Evolutionary conservation across 2,888 invertebrate genomes (phyloP).

Genomic region (Ephialtes manifestator): DNA sequence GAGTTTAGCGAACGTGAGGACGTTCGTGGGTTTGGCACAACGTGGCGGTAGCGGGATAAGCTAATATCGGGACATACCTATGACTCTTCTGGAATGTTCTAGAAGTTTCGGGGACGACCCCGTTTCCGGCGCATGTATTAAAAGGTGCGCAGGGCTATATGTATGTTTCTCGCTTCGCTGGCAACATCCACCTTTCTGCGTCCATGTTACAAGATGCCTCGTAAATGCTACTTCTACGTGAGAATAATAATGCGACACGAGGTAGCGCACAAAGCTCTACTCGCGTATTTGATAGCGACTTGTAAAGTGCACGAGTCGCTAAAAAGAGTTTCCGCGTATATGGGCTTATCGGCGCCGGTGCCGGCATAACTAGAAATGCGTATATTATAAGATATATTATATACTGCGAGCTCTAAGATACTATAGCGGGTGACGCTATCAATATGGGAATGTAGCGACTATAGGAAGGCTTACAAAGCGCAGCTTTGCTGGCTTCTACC

Average conservation of each 20-base stretch:
- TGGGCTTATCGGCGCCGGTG: constrained; percentile 30
- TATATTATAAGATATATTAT: not conserved
- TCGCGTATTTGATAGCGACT: constrained; percentile 9
- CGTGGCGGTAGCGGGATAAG: constrained; percentile 3
- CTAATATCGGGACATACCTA: not conserved
- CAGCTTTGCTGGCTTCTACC: not conserved
- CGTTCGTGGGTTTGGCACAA: not conserved
- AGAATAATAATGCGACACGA: not conserved
- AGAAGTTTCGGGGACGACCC: constrained; percentile 81
- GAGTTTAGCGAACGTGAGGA: not conserved
- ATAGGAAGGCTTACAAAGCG: not conserved
- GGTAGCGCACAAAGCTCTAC: not conserved
- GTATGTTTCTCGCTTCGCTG: constrained; percentile 16
- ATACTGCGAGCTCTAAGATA: not conserved
- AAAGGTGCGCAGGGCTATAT: constrained; percentile 78
- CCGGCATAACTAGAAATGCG: not conserved
- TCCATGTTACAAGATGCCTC: constrained; percentile 37
- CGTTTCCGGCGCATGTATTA: constrained; percentile 81
- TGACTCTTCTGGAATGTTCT: constrained; percentile 77
- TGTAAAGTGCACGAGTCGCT: constrained; percentile 16
- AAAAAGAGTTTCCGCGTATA: constrained; percentile 32
- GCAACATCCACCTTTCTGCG: constrained; percentile 2
- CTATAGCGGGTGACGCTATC: not conserved
- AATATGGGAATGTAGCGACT: not conserved
- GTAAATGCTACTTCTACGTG: not conserved